Conservation (phyloP, 2,797 vertebrate species). For the Cheirogaleus major region DNA sequence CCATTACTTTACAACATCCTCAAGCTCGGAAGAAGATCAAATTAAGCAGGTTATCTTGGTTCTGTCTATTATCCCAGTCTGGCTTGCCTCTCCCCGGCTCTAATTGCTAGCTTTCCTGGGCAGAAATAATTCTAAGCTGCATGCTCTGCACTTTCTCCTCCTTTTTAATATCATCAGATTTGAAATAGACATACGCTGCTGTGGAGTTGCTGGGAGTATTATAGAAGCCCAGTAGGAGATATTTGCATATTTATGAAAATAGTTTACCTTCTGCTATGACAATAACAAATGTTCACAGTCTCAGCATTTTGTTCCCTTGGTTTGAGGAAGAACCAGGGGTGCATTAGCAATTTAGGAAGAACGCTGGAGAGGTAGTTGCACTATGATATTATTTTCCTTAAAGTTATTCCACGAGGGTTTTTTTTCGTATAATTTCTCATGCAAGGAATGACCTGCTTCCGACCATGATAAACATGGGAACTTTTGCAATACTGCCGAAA, state of each 20-base stretch:
- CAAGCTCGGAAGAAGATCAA: not conserved
- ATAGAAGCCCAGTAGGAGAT: constrained; percentile 48
- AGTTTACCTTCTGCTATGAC: constrained; percentile 77
- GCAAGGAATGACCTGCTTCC: not conserved
- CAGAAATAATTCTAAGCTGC: not conserved
- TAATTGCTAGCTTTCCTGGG: constrained; percentile 47
- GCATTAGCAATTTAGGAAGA: constrained; percentile 47
- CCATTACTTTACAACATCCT: not conserved
- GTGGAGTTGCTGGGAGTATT: constrained; percentile 35
- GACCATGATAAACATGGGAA: not conserved
- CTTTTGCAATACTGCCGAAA: not conserved
- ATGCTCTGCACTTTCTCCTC: not conserved
- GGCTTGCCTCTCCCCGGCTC: not conserved
- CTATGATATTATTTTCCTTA: constrained; percentile 45
- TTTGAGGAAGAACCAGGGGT: constrained; percentile 43
- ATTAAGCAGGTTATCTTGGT: constrained; percentile 30
- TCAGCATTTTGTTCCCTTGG: constrained; percentile 46
- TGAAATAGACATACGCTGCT: constrained; percentile 41
- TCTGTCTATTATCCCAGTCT: constrained; percentile 9
- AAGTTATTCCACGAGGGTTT: constrained; percentile 10
- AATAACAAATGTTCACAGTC: constrained; percentile 60
- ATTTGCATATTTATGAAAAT: constrained; percentile 76
- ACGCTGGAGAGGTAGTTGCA: not conserved
- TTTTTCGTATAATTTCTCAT: not conserved
- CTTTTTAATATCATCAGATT: constrained; percentile 44